A percentile compares a stretch with the other conserved stretches of the same genome.
Evolutionary conservation across 2,797 vertebrate genomes (phyloP).

Genomic region (Lateolabrax maculatus): DNA sequence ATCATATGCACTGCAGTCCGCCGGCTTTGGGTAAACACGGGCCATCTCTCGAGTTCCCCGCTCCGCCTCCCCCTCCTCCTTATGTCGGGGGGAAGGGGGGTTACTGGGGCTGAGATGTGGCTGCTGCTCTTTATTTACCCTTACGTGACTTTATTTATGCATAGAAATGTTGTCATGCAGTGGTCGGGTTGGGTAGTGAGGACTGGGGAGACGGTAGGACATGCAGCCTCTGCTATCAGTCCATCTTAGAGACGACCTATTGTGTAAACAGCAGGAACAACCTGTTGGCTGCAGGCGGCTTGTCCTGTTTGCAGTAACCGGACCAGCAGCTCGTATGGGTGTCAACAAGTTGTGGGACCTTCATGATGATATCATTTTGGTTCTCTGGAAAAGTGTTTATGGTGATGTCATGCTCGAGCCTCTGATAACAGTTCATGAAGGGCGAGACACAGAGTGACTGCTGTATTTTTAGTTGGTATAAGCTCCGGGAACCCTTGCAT

Average conservation of each 20-base stretch:
- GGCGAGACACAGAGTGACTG: constrained; percentile 1
- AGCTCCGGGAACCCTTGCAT: constrained; percentile 9
- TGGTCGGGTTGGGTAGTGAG: neutral
- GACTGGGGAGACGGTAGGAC: constrained; percentile 6
- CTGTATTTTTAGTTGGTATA: constrained; percentile 3
- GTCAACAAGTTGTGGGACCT: constrained; percentile 42
- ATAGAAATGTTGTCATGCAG: constrained; percentile 24
- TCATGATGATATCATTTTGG: constrained; percentile 37
- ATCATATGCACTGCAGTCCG: constrained; percentile 51
- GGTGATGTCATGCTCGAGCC: constrained; percentile 1
- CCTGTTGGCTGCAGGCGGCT: constrained; percentile 53
- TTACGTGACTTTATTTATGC: neutral
- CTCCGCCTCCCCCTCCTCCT: neutral
- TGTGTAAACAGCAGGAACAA: constrained; percentile 68
- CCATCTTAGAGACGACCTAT: constrained; percentile 57
- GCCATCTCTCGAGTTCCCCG: constrained; percentile 7
- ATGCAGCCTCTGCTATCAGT: constrained; percentile 46
- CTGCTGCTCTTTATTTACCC: constrained; percentile 17
- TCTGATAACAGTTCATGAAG: constrained; percentile 18
- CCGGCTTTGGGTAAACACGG: constrained; percentile 74
- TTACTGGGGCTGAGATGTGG: neutral
- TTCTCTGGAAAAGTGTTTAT: no score
- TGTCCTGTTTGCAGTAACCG: constrained; percentile 15
- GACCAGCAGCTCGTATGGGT: constrained; percentile 30
- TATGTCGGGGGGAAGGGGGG: neutral